A percentile compares a stretch with the other conserved stretches of the same genome.
Evolutionary conservation across 2,797 vertebrate species (phyloP).

Genomic region (Rallus crepitans): DNA sequence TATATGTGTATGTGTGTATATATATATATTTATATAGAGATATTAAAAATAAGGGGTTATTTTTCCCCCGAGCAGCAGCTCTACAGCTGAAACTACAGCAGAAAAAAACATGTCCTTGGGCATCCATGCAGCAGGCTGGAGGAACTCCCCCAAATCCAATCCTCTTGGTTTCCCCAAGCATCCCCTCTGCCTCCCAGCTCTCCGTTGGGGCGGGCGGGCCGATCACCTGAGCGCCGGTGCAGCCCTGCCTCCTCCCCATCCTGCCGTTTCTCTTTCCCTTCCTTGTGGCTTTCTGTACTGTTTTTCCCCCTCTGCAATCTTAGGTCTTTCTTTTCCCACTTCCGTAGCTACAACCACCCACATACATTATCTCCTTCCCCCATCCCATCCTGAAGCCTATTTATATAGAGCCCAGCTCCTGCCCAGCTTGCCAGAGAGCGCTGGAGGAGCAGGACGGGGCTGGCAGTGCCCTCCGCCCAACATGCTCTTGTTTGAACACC

Average conservation of each 20-base stretch:
- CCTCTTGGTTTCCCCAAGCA: not conserved
- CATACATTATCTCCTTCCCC: constrained; percentile 67
- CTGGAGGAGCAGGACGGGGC: constrained; percentile 4
- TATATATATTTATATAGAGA: not conserved
- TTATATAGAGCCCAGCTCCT: constrained; percentile 32
- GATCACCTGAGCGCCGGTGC: constrained; percentile 22
- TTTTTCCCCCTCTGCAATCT: constrained; percentile 53
- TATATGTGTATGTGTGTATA: accelerated
- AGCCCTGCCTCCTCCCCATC: not conserved
- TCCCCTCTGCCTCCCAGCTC: not conserved
- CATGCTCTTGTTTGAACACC: constrained; percentile 14
- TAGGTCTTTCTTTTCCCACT: constrained; percentile 60
- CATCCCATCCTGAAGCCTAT: constrained; percentile 45
- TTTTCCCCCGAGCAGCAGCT: not conserved
- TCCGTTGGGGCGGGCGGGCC: not conserved
- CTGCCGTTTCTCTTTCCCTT: constrained; percentile 55
- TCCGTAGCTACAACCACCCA: constrained; percentile 53
- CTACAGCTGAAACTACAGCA: not conserved
- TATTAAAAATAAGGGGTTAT: too few species aligned
- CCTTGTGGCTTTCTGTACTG: constrained; percentile 17
- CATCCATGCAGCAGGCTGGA: not conserved
- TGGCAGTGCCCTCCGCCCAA: constrained; percentile 16
- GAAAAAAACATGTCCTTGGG: not conserved
- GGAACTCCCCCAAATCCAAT: not conserved
- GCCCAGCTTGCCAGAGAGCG: not conserved